Percentiles rank a stretch among this genome's conserved stretches.
Conservation (phyloP, 2,888 invertebrate species). For the Hymenopus coronatus region DNA sequence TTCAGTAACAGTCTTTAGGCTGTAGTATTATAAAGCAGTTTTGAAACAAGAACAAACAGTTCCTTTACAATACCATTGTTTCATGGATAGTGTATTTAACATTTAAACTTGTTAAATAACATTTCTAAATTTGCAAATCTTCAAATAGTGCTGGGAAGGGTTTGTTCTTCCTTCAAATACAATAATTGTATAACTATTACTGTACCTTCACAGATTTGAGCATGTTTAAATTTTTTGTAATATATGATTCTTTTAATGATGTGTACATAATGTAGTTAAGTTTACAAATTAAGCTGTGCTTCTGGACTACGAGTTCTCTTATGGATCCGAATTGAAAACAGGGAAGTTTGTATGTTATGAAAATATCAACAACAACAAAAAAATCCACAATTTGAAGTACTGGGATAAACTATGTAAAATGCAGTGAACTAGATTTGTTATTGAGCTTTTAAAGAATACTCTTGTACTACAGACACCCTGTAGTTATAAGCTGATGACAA, state of each 20-base stretch:
- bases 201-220: background rate
- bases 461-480: background rate
- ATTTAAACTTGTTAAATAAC: background rate
- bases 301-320: background rate
- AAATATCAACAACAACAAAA: background rate
- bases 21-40: background rate
- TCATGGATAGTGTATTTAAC: background rate
- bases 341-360: background rate
- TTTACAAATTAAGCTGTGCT: background rate
- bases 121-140: background rate
- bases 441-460: background rate
- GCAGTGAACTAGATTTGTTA: background rate
- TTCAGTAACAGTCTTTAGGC: constrained; percentile 1
- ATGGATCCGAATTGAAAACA: background rate
- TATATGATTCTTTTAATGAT: background rate
- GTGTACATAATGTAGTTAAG: background rate
- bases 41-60: constrained; percentile 3
- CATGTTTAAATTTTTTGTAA: background rate
- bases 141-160: background rate
- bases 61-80: background rate
- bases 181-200: background rate
- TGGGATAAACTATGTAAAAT: background rate
- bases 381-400: background rate
- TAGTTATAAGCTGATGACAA: background rate
- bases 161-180: constrained; percentile 14